Evolutionary conservation across 2,113 vertebrate species (phyloP).

Genomic region (Melanerpes aurifrons): DNA sequence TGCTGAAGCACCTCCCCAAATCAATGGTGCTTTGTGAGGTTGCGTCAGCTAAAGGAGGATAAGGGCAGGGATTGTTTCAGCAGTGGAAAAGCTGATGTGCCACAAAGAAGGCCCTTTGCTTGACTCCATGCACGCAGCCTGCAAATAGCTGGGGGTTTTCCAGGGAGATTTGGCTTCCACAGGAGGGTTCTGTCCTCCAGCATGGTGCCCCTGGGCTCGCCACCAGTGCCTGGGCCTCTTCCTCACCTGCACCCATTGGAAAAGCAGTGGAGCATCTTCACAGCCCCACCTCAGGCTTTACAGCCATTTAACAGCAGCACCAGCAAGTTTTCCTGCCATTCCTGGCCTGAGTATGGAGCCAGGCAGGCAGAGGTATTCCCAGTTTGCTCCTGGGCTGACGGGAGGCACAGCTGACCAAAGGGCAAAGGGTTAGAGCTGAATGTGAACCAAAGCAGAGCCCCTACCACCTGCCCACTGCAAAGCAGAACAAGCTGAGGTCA

Average conservation of each 20-base stretch:
- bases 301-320: not conserved
- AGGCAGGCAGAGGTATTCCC: not conserved
- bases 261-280: accelerated
- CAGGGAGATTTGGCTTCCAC: constrained; percentile 15
- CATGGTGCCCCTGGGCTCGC: accelerated
- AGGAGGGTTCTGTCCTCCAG: constrained; percentile 42
- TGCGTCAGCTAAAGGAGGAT: constrained; percentile 47
- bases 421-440: not conserved
- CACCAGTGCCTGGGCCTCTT: not conserved
- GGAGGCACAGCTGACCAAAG: not conserved
- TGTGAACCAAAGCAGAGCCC: constrained; percentile 5
- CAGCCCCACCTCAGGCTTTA: not conserved
- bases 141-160: constrained; percentile 11
- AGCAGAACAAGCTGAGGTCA: not conserved
- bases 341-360: not conserved
- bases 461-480: not conserved
- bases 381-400: not conserved
- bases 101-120: constrained; percentile 43
- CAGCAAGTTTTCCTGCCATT: not conserved
- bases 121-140: not conserved
- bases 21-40: constrained; percentile 39
- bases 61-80: constrained; percentile 38
- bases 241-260: not conserved
- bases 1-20: not conserved
- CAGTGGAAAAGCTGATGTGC: not conserved